Evolutionary conservation across 2,113 vertebrate genomes (phyloP), one percentile per base, ranked within the genome.

Genomic region (Ceyx cyanopectus): DNA sequence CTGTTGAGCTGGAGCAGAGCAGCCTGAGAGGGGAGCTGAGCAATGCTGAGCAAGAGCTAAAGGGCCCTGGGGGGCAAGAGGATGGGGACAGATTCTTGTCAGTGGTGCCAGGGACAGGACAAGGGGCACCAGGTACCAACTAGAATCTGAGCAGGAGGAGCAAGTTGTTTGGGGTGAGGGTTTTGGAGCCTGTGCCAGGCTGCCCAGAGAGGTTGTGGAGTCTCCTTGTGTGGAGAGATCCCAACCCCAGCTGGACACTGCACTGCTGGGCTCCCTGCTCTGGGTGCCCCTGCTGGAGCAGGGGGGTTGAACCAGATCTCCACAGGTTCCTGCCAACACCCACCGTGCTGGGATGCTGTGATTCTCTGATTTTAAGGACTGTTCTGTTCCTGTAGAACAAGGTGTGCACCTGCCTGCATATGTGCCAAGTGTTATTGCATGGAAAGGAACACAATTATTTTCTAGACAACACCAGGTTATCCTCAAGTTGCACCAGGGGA

Each of bases 371-470:
- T 29, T 21, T 63, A 40, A 34, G 57, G 51, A 27, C 22, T 23
- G 7, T 57, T 74, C 61, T 63, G 48, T 43, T 84, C 45, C 74
- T 84, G 3, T 2, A 7, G 78, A 37, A 45, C 37, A 27, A 23
- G 41, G n/a, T 24, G 32, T 14, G 48, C n/a, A 12, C 20, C 69
- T 2, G 0, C 6, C 1, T 27, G 14, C 17, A 16, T 0, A 0
- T 2, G 5, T 45, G n/a, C 29, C 10, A 8, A 3, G 50, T 0
- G 0, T 30, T 43, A 5, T 23, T 85, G 37, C 8, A 3, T 24
- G 62, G 58, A 53, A 74, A 62, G 51, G 66, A 58, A 15, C 32
- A 27, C 12, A 12, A 22, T 48, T 20, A 48, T 22, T 48, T 48
- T 48, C 21, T 48, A 48, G 46, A 48, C 46, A 48, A 22, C 21